Conservation (phyloP, 2,797 vertebrate genomes). For the Protosalanx chinensis region DNA sequence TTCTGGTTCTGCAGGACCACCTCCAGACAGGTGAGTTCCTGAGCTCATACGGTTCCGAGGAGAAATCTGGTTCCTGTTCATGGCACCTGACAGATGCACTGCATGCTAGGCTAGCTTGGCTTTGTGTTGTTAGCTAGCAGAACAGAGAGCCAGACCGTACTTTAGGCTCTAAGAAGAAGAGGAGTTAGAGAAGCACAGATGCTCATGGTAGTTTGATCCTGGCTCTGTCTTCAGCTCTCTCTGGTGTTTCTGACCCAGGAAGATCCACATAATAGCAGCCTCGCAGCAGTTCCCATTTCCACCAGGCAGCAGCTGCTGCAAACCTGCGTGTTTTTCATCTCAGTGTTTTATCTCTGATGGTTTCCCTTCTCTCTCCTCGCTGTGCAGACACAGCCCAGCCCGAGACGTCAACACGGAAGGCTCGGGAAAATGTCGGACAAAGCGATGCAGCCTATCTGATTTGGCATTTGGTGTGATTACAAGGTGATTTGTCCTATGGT, state of each 20-base stretch:
- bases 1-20: neutral
- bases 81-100: neutral
- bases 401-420: neutral
- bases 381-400: neutral
- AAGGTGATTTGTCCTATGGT: conserved; percentile 15
- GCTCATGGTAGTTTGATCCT: neutral
- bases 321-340: neutral
- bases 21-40: neutral
- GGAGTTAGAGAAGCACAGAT: neutral
- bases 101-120: neutral
- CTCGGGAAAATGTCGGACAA: conserved; percentile 21
- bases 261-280: neutral
- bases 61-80: no score
- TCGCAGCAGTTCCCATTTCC: neutral
- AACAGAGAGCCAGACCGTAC: no score
- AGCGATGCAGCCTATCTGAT: neutral
- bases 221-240: neutral
- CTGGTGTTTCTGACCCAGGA: neutral
- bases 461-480: conserved; percentile 13
- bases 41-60: neutral
- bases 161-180: neutral
- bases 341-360: neutral
- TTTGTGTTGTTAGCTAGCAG: no score
- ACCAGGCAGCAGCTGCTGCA: neutral
- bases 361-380: neutral